Percentiles rank a stretch among this genome's conserved stretches.
Conservation (phyloP, 2,797 vertebrate species). For the Lycodopsis pacificus region DNA sequence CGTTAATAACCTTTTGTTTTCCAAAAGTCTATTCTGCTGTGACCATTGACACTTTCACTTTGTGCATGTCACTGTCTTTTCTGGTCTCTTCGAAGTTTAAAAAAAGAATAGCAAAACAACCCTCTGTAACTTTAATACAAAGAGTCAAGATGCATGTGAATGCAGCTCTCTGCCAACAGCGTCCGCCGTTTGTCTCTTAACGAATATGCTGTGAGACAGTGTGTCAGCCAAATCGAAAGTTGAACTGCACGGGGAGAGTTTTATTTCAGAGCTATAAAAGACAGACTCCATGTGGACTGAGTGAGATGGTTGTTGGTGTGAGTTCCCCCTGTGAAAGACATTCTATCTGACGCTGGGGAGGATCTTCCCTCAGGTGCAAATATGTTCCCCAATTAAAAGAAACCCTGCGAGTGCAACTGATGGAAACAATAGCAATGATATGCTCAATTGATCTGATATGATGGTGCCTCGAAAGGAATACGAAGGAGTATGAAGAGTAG, state of each 20-base stretch:
- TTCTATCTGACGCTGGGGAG: constrained; percentile 28
- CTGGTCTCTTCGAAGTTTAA: background rate
- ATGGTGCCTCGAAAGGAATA: constrained; percentile 25
- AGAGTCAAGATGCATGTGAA: background rate
- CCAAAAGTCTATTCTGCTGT: background rate
- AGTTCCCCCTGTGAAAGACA: constrained; percentile 46
- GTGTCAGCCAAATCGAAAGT: constrained; percentile 33
- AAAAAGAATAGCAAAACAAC: background rate
- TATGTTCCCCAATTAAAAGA: constrained; percentile 63
- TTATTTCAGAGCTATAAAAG: constrained; percentile 55
- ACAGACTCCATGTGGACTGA: constrained; percentile 39
- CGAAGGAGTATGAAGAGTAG: constrained; percentile 35
- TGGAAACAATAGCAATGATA: constrained; percentile 61
- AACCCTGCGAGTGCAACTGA: constrained; percentile 51
- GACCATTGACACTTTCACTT: constrained; percentile 19
- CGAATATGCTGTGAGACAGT: background rate
- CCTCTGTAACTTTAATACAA: background rate
- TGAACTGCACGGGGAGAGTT: constrained; percentile 7
- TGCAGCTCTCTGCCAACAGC: background rate
- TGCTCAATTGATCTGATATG: constrained; percentile 65
- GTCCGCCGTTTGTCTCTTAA: background rate
- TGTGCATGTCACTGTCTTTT: background rate
- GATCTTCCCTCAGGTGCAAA: constrained; percentile 56
- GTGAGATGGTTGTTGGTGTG: constrained; percentile 55
- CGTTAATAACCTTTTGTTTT: constrained; percentile 28